Base-by-base conservation (phyloP, 1,140 invertebrate species). In the Armadillidium nasatum region DNA sequence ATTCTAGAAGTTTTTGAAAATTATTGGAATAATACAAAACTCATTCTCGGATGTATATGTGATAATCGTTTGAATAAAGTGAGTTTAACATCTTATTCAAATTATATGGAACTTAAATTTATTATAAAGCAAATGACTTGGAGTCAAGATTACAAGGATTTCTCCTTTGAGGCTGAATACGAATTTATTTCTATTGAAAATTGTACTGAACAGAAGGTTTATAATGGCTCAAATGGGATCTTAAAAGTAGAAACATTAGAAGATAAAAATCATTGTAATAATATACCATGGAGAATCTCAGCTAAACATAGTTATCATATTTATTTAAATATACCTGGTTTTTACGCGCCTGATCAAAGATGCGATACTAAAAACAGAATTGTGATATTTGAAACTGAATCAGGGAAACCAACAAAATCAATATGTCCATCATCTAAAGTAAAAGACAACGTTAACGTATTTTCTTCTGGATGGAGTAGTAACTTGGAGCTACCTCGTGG, bases 131-230 rank as follows among this genome's bases (percentile, higher is more conserved):
- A 89, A 81, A 94, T 94, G 92, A 91, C 91, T 83, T 90, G 92
- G 43, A 91, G 89, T 10, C 91, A 94, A 83, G 92, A 94, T 85
- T 92, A 91, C 81, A 88, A 88, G 54, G 89, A 92, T 84, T 93
- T 92, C 84, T 89, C 88, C 80, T 94, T 94, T 84, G 33, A 33
- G 6, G 6, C 33, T 0, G 88, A 89, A 80, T 93, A 91, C 82
- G 89, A 92, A 84, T 92, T 92, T 83, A 83, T 91, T 6, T 60
- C 46, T 11, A 73, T 70, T 23, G 50, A 72, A 21, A 72, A 73
- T 13, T 78, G 77, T 23, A 68, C 60, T 9, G 77, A 73, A 6
- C 43, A 75, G 44, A 46, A 67, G 7, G 69, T 46, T 73, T 75
- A 69, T 4, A 81, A 79, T 70, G 82, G 75, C 33, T 79, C 66